Base-by-base conservation (phyloP, 2,888 invertebrate genomes). In the Lydus trimaculatus region DNA sequence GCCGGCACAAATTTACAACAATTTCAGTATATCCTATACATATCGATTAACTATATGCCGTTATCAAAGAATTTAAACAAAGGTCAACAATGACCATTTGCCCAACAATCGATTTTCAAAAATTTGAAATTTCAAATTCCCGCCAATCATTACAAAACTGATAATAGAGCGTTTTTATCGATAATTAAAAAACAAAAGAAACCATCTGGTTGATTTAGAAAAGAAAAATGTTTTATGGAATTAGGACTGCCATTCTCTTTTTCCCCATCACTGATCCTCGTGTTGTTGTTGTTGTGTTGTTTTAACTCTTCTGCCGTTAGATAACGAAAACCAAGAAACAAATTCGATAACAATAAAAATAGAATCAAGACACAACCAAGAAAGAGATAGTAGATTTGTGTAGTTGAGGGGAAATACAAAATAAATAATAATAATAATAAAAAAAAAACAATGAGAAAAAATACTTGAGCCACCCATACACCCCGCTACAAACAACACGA, bases 401-500 rank as follows among this genome's bases (percentile, higher is more conserved):
- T n/a, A 48, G 48, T 20, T 20, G 6, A 1, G 7, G 6, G 31
- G 4, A 31, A 31, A n/a, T n/a, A n/a, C n/a, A n/a, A n/a, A n/a
- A n/a, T n/a, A 15, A 39, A 39, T 36, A 33, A 15, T 23, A 36
- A 36, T n/a, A 61, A 17, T 25, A 28, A 7, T 20, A 63, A 31
- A 58, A 64, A 58, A 23, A 58, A 58, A 64, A 56, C 36, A 43
- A 62, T 17, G 15, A 11, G 39, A 58, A 64, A 64, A 65, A 60
- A 39, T 59, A 43, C 7, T 58, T 36, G 15, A 43, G 43, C 17
- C 48, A 61, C 61, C 61, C 36, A 68, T 56, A 56, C 65, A 68
- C 71, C 65, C 81, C 80, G 80, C 81, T 79, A 13, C 80, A 79
- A 79, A 79, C 75, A n/a, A n/a, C 76, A 78, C 78, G 77, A 80